Evolutionary conservation across 1,140 invertebrate genomes (phyloP).

Genomic region (Pollicipes pollicipes): DNA sequence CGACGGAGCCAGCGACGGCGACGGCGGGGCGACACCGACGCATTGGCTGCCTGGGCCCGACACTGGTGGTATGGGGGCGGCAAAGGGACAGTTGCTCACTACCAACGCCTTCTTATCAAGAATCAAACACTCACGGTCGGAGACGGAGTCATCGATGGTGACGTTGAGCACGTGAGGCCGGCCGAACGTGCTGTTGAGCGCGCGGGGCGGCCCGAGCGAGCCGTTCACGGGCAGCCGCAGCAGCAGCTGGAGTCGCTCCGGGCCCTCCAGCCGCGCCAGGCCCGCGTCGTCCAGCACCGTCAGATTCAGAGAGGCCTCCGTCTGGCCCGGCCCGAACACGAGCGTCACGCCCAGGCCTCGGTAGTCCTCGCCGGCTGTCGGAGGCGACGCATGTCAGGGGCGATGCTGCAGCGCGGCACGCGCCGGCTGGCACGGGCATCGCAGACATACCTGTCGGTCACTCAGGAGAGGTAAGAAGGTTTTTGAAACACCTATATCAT

Average conservation of each 20-base stretch:
- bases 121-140: slow-evolving; percentile 24
- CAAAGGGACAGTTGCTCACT: no score
- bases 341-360: slow-evolving; percentile 26
- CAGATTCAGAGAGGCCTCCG: slow-evolving; percentile 23
- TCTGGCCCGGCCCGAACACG: slow-evolving; percentile 26
- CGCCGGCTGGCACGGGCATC: not conserved
- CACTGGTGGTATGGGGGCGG: no score
- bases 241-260: slow-evolving; percentile 25
- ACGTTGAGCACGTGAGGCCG: slow-evolving; percentile 23
- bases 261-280: slow-evolving; percentile 25
- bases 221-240: slow-evolving; percentile 25
- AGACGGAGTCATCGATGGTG: slow-evolving; percentile 26
- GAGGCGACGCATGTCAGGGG: no score
- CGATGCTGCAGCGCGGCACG: not conserved
- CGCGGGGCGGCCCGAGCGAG: slow-evolving; percentile 23
- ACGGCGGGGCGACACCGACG: no score
- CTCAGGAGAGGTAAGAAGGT: not conserved
- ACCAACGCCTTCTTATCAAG: no score
- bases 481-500: no score
- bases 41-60: not conserved
- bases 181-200: slow-evolving; percentile 23
- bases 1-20: no score
- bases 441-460: no score
- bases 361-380: slow-evolving; percentile 28
- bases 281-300: slow-evolving; percentile 29